Evolutionary conservation across 92 coral and sea anemone species (phyloP).

Genomic region (Porites cylindrica): DNA sequence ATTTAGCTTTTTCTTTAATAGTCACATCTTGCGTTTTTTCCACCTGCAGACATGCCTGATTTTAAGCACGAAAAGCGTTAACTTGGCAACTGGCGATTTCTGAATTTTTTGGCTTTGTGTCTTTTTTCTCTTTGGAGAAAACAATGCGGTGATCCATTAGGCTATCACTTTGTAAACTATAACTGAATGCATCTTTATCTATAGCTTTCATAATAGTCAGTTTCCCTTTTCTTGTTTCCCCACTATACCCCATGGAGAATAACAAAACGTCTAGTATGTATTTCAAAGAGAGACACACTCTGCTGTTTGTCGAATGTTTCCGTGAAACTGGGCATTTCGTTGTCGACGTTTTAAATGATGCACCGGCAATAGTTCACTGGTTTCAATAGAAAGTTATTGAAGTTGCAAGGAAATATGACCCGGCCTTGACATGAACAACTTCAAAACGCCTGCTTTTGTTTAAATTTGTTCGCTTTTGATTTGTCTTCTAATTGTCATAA

Average conservation of each 20-base stretch:
- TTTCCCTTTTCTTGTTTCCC: constrained; percentile 21
- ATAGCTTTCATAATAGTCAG: constrained; percentile 25
- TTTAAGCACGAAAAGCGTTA: too few relatives aligned
- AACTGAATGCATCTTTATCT: background rate
- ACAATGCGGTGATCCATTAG: constrained; percentile 17
- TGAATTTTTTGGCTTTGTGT: background rate
- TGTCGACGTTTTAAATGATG: background rate
- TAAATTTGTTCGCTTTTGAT: background rate
- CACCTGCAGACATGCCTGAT: background rate
- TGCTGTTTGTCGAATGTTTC: background rate
- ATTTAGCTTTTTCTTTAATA: background rate
- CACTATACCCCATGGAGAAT: constrained; percentile 1
- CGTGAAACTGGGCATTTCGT: background rate
- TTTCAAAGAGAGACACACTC: constrained; percentile 1
- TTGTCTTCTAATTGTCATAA: background rate
- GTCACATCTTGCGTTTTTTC: background rate
- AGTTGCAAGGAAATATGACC: background rate
- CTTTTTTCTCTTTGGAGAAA: background rate
- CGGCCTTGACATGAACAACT: background rate
- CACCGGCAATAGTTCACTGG: too few relatives aligned
- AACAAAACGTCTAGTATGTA: background rate
- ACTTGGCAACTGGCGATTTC: too few relatives aligned
- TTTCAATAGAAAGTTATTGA: background rate
- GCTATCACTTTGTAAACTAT: constrained; percentile 18
- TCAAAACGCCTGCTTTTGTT: background rate